These are phyloP conservation scores for Cladorhizidae sp. DNA, from an alignment of 37 sponge, comb jelly and placozoan genomes.

Conservation along the genomic window DNA sequence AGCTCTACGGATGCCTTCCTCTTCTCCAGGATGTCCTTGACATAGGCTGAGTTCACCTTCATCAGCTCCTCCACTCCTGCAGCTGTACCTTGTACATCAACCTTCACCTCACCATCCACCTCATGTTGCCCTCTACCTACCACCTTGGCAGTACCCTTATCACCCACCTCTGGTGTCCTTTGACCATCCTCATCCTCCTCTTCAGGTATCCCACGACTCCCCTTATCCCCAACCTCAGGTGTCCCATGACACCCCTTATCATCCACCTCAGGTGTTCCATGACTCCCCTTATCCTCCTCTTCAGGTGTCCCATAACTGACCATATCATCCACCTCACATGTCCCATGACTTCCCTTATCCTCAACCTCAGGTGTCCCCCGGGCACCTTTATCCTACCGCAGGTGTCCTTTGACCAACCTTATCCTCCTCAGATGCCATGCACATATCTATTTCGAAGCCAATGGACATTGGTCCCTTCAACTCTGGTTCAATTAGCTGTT, in stretches of 20 bases:
- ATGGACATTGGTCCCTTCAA: too few species aligned
- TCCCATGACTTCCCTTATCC: too few species aligned
- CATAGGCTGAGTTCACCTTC: neutral
- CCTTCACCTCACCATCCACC: too few species aligned
- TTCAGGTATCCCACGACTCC: neutral
- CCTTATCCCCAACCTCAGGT: neutral
- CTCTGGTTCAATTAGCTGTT: neutral
- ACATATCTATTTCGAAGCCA: too few species aligned
- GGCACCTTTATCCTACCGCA: too few species aligned
- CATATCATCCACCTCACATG: too few species aligned
- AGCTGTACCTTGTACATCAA: neutral
- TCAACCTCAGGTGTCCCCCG: too few species aligned
- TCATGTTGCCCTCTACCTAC: neutral
- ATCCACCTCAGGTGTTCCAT: too few species aligned
- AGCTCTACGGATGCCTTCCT: constrained; percentile 16
- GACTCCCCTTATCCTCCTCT: too few species aligned
- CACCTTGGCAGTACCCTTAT: neutral
- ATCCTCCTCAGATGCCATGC: too few species aligned
- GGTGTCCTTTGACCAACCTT: neutral
- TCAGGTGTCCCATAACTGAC: neutral
- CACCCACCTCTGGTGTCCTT: neutral
- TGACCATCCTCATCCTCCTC: neutral
- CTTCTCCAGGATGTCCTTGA: constrained; percentile 17
- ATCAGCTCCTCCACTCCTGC: neutral
- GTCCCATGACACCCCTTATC: too few species aligned